Conservation (phyloP, 2,888 invertebrate genomes). For the Drosophila niveifrons region DNA sequence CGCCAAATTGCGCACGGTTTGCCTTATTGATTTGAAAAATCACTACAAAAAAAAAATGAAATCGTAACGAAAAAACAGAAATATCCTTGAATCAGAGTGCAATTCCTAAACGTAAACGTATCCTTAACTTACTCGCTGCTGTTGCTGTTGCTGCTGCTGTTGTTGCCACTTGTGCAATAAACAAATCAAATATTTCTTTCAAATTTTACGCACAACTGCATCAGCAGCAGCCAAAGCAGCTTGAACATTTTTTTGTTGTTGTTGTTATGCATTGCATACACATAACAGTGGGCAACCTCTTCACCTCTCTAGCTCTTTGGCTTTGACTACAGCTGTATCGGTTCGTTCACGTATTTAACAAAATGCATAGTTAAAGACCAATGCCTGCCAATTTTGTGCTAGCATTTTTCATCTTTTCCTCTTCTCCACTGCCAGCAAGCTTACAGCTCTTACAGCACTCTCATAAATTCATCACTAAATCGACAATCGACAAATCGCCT, state of each 20-base stretch:
- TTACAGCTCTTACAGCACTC: conserved; percentile 18
- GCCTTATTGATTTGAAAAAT: conserved; percentile 73
- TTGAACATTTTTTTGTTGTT: conserved; percentile 41
- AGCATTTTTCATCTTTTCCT: conserved; percentile 42
- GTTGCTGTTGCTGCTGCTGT: conserved; percentile 3
- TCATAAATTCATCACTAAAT: conserved; percentile 73
- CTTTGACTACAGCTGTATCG: conserved; percentile 22
- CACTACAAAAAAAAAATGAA: conserved; percentile 16
- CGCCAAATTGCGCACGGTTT: conserved; percentile 73
- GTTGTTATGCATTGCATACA: conserved; percentile 46
- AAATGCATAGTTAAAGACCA: conserved; percentile 67
- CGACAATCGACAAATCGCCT: conserved; percentile 47
- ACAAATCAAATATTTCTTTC: conserved; percentile 78
- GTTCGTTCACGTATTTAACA: conserved; percentile 53
- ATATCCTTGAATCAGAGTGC: conserved; percentile 23
- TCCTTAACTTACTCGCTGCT: conserved; percentile 7
- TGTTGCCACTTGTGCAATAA: conserved; percentile 72
- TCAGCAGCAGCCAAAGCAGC: conserved; percentile 49
- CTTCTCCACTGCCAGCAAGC: not conserved
- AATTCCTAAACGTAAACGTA: conserved; percentile 39
- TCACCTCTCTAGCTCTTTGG: not conserved
- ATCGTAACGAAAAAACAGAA: conserved; percentile 3
- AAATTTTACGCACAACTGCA: conserved; percentile 76
- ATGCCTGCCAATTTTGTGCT: conserved; percentile 52
- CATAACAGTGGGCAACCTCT: conserved; percentile 6